phyloP scores from a whole-genome alignment of 2,113 vertebrate genomes.

The human (Homo sapiens) region GRCh38 chr1:152193001-152193500 shows the following conservation, averaged over 20 bases:
- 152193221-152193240: not conserved
- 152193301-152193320: not conserved
- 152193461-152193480: not conserved
- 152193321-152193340: not conserved
- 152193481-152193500: not conserved
- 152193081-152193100: not conserved
- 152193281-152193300: not conserved
- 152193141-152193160: not conserved
- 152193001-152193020: not conserved
- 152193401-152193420: not conserved
- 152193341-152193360: not conserved
- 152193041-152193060: not conserved
- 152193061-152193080: not conserved
- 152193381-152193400: not conserved
- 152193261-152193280: not conserved
- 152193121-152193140: not conserved
- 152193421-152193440: not conserved
- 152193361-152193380: not conserved
- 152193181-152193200: not conserved
- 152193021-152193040: not conserved
- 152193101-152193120: not conserved
- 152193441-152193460: not conserved
- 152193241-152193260: not conserved
- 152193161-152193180: not conserved
- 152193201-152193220: not conserved